phyloP scores from a whole-genome alignment of 53 echinoderm and acorn worm species.

The Actinopyga echinites region DNA sequence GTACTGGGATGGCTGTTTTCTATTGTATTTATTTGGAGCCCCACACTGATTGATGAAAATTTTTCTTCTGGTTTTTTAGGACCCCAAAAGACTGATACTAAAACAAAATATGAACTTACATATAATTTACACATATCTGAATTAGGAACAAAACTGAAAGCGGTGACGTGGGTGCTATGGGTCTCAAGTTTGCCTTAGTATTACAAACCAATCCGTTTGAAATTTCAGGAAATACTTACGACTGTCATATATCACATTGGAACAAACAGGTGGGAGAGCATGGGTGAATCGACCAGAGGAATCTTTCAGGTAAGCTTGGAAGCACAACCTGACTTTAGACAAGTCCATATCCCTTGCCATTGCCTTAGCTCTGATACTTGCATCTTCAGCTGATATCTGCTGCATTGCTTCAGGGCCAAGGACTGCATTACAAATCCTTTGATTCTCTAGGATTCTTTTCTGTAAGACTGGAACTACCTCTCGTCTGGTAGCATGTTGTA shows the following conservation, averaged over 20 bases:
- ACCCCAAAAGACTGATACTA: no score
- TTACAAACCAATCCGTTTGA: no score
- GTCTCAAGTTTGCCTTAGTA: no score
- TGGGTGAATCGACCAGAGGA: constrained; percentile 63
- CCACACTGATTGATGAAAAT: no score
- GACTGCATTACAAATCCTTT: constrained; percentile 59
- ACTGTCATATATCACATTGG: constrained; percentile 87
- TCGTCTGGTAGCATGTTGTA: constrained; percentile 86
- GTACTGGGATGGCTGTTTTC: no score
- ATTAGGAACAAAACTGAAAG: no score
- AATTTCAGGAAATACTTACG: constrained; percentile 59
- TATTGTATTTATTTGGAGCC: no score
- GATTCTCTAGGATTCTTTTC: constrained; percentile 75
- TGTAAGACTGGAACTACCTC: constrained; percentile 80
- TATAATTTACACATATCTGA: no score
- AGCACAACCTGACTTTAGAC: constrained; percentile 86
- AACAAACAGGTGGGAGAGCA: constrained; percentile 75
- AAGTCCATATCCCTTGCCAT: constrained; percentile 94
- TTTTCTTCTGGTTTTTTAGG: no score
- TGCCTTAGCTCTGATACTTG: constrained; percentile 72
- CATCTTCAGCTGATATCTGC: constrained; percentile 37
- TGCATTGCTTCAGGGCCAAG: constrained; percentile 1
- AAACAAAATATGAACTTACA: no score
- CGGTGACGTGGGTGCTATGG: no score
- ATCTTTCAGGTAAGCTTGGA: constrained; percentile 87